A percentile compares a stretch with the other conserved stretches of the same genome.
phyloP scores from a whole-genome alignment of 1,140 invertebrate species.

The Leptestheria dahalacensis region DNA sequence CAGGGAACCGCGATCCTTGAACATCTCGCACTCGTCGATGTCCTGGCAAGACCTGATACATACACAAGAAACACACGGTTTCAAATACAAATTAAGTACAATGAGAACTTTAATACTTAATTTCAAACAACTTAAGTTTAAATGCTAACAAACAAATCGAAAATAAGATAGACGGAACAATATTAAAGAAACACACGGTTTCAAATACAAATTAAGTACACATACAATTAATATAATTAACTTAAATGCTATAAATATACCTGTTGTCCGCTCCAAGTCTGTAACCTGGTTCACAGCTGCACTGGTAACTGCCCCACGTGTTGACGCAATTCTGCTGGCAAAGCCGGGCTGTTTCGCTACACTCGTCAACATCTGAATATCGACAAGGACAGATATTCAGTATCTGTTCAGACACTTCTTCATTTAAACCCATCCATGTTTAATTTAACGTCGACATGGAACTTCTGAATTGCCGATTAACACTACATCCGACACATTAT shows the following conservation, averaged over 20 bases:
- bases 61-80: no score
- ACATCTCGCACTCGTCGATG: constrained; percentile 70
- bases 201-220: no score
- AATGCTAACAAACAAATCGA: no score
- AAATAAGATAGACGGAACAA: no score
- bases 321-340: constrained; percentile 78
- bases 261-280: constrained; percentile 51
- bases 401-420: no score
- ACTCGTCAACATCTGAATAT: constrained; percentile 41
- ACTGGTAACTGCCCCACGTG: constrained; percentile 63
- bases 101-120: not conserved
- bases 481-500: no score
- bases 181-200: no score
- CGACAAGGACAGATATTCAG: constrained; percentile 4
- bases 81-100: constrained; percentile 8
- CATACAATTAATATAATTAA: not conserved
- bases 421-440: no score
- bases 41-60: constrained; percentile 50
- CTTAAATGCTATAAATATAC: no score
- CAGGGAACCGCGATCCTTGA: constrained; percentile 40
- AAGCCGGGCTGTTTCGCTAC: constrained; percentile 36
- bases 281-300: constrained; percentile 57
- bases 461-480: no score
- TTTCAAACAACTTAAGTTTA: not conserved
- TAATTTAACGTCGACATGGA: no score